Evolutionary conservation across 2,888 invertebrate species (phyloP), one percentile per base, ranked within the genome.

Genomic region (Lasioglossum leucozonium): DNA sequence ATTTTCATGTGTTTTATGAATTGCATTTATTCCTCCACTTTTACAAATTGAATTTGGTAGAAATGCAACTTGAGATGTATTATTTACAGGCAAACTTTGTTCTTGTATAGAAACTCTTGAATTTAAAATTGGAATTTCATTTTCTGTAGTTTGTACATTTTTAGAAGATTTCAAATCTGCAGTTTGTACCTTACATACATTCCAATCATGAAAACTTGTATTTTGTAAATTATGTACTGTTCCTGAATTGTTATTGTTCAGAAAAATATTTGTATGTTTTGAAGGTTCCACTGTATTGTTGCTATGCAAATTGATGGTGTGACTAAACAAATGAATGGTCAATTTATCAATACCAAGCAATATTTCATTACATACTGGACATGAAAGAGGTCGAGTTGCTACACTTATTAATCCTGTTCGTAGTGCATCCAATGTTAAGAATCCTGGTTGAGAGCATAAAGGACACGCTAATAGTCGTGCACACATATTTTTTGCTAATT

Each of bases 261-360:
- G 77, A 37, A 81, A 71, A 42, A 85, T 84, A n/a, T 91, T 84
- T n/a, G 85, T 78, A 67, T 85, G 83, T 69, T 91, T 92, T 0
- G 87, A 79, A 40, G 84, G 42, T 2, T 88, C 88, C 34, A 30
- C 44, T 65, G 82, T n/a, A 72, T 84, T 55, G 58, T 86, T 87
- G 42, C 82, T 85, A 47, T 79, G 90, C 11, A 92, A 88, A 78
- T 91, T 93, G 81, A 96, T 93, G 6, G 97, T 96, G 93, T 98
- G 98, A 84, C 97, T 97, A 93, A 98, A 98, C 88, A 98, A 95
- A 95, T 98, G 98, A 92, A 98, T 97, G 0, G 98, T 98, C 76
- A 98, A 95, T 95, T 98, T 98, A 94, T 98, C 98, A 88, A 98
- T 96, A 1, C 98, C 98, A 87, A 96, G 95, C 34, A 98, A 95